phyloP scores from a whole-genome alignment of 2,888 invertebrate species.

The Harpalus rufipes region DNA sequence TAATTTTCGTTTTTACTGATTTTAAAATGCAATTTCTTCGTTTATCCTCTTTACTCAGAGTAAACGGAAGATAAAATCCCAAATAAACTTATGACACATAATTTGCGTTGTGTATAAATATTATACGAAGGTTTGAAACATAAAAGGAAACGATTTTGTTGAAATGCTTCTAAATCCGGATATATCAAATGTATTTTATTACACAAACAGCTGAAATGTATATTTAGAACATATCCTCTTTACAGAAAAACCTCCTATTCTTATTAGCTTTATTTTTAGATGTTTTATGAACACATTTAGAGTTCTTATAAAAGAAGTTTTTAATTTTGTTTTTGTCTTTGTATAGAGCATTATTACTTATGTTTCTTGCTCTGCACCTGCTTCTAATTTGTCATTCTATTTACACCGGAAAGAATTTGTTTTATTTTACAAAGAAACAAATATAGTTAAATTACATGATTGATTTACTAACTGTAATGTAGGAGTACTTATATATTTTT shows the following conservation, averaged over 20 bases:
- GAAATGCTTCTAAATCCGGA: not conserved
- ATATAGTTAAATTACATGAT: too few species aligned
- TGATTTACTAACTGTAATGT: too few species aligned
- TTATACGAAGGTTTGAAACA: too few species aligned
- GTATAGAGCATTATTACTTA: constrained; percentile 13
- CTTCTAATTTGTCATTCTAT: constrained; percentile 22
- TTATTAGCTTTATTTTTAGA: not conserved
- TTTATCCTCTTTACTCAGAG: too few species aligned
- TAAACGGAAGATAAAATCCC: too few species aligned
- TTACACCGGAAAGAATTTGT: not conserved
- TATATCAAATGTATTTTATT: not conserved
- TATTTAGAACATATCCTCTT: constrained; percentile 5
- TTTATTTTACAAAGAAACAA: not conserved
- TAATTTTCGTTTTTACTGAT: too few species aligned
- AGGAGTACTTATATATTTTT: too few species aligned
- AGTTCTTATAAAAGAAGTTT: not conserved
- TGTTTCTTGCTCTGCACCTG: constrained; percentile 13
- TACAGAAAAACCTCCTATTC: not conserved
- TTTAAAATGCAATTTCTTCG: too few species aligned
- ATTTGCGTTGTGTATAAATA: too few species aligned
- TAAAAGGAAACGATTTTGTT: not conserved
- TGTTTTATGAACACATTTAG: constrained; percentile 5
- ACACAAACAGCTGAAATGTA: not conserved
- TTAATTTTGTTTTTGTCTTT: constrained; percentile 34
- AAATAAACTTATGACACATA: too few species aligned